Percentiles rank a stretch among this genome's conserved stretches.
Conservation (phyloP, 2,797 vertebrate genomes). For the Anguilla pacifica region DNA sequence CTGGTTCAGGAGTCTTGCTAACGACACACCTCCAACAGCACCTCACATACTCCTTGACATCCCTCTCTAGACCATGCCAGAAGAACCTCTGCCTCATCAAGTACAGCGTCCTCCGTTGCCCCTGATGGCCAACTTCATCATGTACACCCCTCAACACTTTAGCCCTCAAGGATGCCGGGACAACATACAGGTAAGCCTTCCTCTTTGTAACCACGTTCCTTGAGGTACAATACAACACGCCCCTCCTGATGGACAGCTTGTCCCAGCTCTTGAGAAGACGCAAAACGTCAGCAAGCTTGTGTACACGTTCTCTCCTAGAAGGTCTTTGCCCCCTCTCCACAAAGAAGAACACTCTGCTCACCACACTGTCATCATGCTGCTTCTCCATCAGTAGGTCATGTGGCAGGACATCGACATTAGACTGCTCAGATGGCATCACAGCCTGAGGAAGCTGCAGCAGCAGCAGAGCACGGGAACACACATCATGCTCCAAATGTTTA, state of each 20-base stretch:
- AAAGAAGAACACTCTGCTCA: not conserved
- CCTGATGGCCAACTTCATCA: not conserved
- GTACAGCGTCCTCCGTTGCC: not conserved
- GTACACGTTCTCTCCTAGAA: not conserved
- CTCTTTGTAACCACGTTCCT: not conserved
- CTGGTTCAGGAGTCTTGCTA: slow-evolving; percentile 17
- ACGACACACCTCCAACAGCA: slow-evolving; percentile 2
- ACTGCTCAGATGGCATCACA: not conserved
- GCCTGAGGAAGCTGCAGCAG: not conserved
- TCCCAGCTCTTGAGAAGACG: not conserved
- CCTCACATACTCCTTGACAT: not conserved
- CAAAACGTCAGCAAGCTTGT: not conserved
- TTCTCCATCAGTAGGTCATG: not conserved
- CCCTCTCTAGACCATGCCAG: slow-evolving; percentile 7
- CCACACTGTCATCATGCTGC: not conserved
- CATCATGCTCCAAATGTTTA: not conserved
- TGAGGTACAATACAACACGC: not conserved
- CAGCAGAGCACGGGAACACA: not conserved
- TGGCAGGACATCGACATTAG: not conserved
- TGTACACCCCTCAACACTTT: not conserved
- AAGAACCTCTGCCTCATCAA: slow-evolving; percentile 14
- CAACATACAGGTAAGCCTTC: slow-evolving; percentile 3
- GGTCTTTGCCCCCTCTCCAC: not conserved
- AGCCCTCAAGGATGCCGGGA: not conserved
- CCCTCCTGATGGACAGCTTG: not conserved